Evolutionary conservation across 1,140 invertebrate genomes (phyloP), one percentile per base, ranked within the genome.

Genomic region (Eupristina koningsbergeri): DNA sequence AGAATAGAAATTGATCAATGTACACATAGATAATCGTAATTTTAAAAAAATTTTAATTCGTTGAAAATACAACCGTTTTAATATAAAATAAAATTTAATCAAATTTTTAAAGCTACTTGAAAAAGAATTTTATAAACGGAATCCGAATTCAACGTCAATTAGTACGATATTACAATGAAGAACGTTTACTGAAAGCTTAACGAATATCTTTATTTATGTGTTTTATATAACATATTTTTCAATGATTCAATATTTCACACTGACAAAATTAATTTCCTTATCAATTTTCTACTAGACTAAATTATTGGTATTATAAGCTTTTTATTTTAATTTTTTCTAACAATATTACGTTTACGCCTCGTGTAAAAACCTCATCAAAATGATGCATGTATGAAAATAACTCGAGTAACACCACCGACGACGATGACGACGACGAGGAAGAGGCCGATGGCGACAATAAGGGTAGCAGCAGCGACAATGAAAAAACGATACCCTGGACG

Each of bases 331-430:
- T 26, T 71, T 2, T n/a, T 15, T 26, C 22, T 8, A 8, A n/a
- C 0, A 8, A 1, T 41, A 41, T n/a, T n/a, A n/a, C 67, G 41
- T 41, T 41, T 26, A 41, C 22, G 36, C 26, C 39, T 53, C 45
- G 73, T 8, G 45, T 34, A 58, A 31, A 7, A 76, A 6, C 50
- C 45, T 47, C 63, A 6, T 64, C 31, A 45, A 53, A 69, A 19
- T 34, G 39, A 69, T 80, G 50, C 63, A 50, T 19, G 31, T 26
- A 50, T 80, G 61, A 63, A 64, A 78, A 64, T 80, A 50, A 58
- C 19, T n/a, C 17, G 9, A 9, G 53, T 58, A 5, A 26, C 8
- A 9, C 9, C 31, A 19, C 0, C 34, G 31, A 15, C 58, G 39
- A 34, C 63, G 29, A 64, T 31, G 63, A 64, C 63, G 63, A 34